Evolutionary conservation across 2,888 invertebrate species (phyloP), one percentile per base, ranked within the genome.

Genomic region (Sphaerophoria rueppellii): DNA sequence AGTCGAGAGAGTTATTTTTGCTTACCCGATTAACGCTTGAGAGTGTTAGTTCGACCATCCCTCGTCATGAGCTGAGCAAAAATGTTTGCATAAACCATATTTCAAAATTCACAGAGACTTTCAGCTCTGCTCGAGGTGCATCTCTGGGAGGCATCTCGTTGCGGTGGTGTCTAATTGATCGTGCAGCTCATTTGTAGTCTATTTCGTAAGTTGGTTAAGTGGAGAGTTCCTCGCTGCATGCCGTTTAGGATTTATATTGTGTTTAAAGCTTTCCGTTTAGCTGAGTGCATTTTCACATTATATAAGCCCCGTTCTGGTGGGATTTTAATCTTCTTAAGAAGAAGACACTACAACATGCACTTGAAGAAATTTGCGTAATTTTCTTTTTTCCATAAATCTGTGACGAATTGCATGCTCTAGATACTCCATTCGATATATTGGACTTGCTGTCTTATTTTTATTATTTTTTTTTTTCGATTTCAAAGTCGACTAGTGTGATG

Each of bases 121-220:
- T 6, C 43, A 11, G 11, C 9, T 43, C 43, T 7, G 4, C 9
- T 9, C 9, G 6, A 43, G 3, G 11, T 43, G 12, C 6, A 24
- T 43, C 12, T 43, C 58, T 24, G n/a, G 3, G 11, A 37, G n/a
- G 37, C 37, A 57, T 40, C 16, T 9, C n/a, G 34, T 9, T 46
- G 46, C 73, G 73, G 24, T 54, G 65, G 46, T 77, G 73, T 48
- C 77, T 81, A 85, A 85, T 85, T 85, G 85, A 77, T 72, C 85
- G 81, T 85, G 81, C 76, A 57, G 50, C 54, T 81, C 76, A 70
- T 85, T 85, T 61, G 72, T 72, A 85, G 85, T 81, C 85, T 85
- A 73, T 81, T 85, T 85, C 76, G 57, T 85, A 85, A 73, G 81
- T 85, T 81, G 85, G 85, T 85, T 85, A 85, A 73, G 24, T 24